Conservation (phyloP, 1,140 invertebrate genomes). For the Armadillidium nasatum region DNA sequence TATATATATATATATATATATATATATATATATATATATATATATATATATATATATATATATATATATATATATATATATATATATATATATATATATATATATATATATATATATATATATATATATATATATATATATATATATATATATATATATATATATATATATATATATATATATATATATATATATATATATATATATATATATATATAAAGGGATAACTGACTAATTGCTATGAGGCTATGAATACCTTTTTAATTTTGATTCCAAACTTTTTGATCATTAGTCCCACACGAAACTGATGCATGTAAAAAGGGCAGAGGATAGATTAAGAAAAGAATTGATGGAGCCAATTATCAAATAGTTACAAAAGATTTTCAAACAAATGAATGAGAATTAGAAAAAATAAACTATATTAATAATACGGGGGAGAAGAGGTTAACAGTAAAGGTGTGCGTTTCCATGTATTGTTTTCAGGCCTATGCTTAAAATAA, state of each 20-base stretch:
- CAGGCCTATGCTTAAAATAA: too few relatives aligned
- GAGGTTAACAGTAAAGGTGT: too few relatives aligned
- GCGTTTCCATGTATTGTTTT: too few relatives aligned
- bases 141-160: background rate
- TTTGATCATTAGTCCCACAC: background rate
- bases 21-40: too few relatives aligned
- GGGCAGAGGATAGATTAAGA: background rate
- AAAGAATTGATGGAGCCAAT: background rate
- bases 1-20: too few relatives aligned
- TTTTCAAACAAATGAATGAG: background rate
- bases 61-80: background rate
- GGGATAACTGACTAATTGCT: too few relatives aligned
- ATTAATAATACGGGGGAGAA: too few relatives aligned
- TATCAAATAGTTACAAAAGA: background rate
- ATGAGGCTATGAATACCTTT: background rate
- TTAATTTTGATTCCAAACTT: background rate
- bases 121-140: too few relatives aligned
- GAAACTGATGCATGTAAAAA: slow-evolving; percentile 4
- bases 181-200: background rate
- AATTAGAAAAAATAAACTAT: too few relatives aligned
- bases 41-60: slow-evolving; percentile 21
- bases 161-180: background rate
- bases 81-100: background rate
- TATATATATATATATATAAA: too few relatives aligned
- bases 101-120: background rate